Percentiles rank a stretch among this genome's conserved stretches.
These are phyloP conservation scores for Syngnathus acus DNA, from an alignment of 2,797 vertebrate species.

Conservation along the genomic window DNA sequence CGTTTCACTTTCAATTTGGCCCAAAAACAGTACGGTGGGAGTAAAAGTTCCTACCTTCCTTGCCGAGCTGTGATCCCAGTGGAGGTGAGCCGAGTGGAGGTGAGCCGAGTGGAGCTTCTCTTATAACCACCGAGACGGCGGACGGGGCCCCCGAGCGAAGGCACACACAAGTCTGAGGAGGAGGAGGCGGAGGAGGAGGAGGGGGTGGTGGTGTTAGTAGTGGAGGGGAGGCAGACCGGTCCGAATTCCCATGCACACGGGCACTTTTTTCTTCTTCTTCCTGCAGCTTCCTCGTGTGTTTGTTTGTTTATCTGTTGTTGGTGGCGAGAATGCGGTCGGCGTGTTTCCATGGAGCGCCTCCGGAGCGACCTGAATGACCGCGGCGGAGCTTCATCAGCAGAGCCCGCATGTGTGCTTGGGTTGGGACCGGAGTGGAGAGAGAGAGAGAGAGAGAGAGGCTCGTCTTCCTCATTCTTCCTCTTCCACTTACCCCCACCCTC, in stretches of 20 bases:
- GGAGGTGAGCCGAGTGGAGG: slow-evolving; percentile 40
- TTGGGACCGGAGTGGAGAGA: slow-evolving; percentile 52
- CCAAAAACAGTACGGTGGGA: neutral
- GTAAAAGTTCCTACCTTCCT: slow-evolving; percentile 55
- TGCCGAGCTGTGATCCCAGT: slow-evolving; percentile 18
- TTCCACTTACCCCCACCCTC: slow-evolving; percentile 20
- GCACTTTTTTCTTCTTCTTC: slow-evolving; percentile 29
- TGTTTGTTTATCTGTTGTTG: slow-evolving; percentile 22
- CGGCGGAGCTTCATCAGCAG: slow-evolving; percentile 64
- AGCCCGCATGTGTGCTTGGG: slow-evolving; percentile 55
- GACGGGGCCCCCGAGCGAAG: slow-evolving; percentile 47
- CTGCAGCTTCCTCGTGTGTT: slow-evolving; percentile 1
- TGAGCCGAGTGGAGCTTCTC: slow-evolving; percentile 38
- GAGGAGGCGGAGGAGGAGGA: slow-evolving; percentile 37
- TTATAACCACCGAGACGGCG: slow-evolving; percentile 49
- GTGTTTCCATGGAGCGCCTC: slow-evolving; percentile 52
- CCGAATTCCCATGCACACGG: slow-evolving; percentile 68
- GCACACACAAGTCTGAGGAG: slow-evolving; percentile 52
- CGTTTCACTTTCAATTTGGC: neutral
- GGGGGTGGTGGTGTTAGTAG: slow-evolving; percentile 3
- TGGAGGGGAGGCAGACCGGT: slow-evolving; percentile 14
- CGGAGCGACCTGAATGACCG: slow-evolving; percentile 57
- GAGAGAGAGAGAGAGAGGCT: slow-evolving; percentile 25
- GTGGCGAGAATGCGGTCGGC: slow-evolving; percentile 34
- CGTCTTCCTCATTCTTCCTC: slow-evolving; percentile 74